A percentile compares a stretch with the other conserved stretches of the same genome.
Evolutionary conservation across 2,888 invertebrate species (phyloP).

Genomic region (Drosophila antonietae): DNA sequence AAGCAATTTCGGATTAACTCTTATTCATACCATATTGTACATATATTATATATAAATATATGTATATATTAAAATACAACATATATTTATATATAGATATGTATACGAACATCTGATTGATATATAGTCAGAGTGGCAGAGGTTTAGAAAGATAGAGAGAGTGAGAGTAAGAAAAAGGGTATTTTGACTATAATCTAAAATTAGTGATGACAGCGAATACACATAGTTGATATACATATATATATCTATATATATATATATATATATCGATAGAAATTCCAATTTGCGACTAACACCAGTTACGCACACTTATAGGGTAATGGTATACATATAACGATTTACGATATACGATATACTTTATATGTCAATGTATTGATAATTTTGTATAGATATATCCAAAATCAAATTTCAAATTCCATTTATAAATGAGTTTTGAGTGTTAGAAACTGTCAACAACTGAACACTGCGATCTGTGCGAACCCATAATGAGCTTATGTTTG

Average conservation of each 20-base stretch:
- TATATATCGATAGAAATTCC: constrained; percentile 53
- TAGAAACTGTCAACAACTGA: constrained; percentile 36
- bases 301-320: constrained; percentile 75
- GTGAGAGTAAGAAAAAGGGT: background rate
- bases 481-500: constrained; percentile 39
- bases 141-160: constrained; percentile 3
- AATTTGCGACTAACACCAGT: constrained; percentile 84
- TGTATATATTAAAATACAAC: background rate
- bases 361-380: constrained; percentile 4
- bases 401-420: constrained; percentile 34
- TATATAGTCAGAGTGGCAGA: constrained; percentile 11
- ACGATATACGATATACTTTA: constrained; percentile 35
- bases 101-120: constrained; percentile 14
- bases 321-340: constrained; percentile 40
- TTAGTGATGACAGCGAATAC: constrained; percentile 82
- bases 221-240: constrained; percentile 43
- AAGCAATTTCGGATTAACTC: constrained; percentile 35
- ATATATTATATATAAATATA: constrained; percentile 1
- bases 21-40: background rate
- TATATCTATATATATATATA: constrained; percentile 35
- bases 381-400: constrained; percentile 14
- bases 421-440: constrained; percentile 38
- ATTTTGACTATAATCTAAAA: constrained; percentile 51
- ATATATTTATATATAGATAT: background rate
- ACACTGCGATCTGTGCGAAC: constrained; percentile 43